Conservation (phyloP, 2,888 invertebrate genomes). For the Standfussiana lucernea region DNA sequence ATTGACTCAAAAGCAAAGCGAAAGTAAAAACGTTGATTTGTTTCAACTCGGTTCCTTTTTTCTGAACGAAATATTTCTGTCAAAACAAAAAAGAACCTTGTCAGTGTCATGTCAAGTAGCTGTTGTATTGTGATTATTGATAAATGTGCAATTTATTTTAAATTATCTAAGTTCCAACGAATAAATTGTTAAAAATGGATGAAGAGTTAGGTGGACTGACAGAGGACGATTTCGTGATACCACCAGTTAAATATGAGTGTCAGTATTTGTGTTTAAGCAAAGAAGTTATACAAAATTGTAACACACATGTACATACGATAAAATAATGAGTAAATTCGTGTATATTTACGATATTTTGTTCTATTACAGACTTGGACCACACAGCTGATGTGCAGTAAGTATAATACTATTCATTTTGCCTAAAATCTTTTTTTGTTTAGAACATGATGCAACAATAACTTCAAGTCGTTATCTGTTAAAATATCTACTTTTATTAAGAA, state of each 20-base stretch:
- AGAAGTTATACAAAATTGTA: not conserved
- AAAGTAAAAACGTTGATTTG: not conserved
- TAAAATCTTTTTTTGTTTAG: not conserved
- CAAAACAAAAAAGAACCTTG: not conserved
- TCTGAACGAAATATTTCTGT: not conserved
- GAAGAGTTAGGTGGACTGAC: constrained; percentile 88
- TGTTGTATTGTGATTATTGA: not conserved
- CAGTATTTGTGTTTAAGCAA: constrained; percentile 79
- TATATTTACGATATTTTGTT: constrained; percentile 29
- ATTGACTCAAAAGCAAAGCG: not conserved
- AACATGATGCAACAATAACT: constrained; percentile 37
- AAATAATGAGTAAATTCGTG: not conserved
- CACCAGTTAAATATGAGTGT: constrained; percentile 95
- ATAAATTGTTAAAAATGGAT: constrained; percentile 77
- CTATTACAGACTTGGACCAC: constrained; percentile 97
- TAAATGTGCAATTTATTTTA: not conserved
- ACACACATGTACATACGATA: not conserved
- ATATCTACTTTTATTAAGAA: not conserved
- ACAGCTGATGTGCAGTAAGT: constrained; percentile 99
- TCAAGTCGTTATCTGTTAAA: not conserved
- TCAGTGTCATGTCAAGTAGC: not conserved
- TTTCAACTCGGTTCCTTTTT: not conserved
- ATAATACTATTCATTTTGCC: constrained; percentile 19
- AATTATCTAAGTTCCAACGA: not conserved
- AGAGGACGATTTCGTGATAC: constrained; percentile 92